Evolutionary conservation across 2,888 invertebrate species (phyloP).

Genomic region (Nycteola revayana): DNA sequence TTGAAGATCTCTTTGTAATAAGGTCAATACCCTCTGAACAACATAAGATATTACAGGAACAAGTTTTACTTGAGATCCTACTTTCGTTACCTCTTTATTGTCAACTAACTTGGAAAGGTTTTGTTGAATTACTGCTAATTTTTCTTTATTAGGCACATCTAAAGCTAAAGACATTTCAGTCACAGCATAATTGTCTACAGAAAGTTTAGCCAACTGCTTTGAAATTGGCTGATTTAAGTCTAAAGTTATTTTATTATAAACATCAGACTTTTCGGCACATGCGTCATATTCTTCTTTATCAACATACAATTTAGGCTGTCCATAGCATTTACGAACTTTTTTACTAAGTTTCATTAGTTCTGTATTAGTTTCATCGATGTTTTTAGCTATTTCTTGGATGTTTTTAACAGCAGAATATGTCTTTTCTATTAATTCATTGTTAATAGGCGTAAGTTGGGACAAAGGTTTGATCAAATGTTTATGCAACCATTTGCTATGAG

Average conservation of each 20-base stretch:
- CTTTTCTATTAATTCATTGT: conserved; percentile 26
- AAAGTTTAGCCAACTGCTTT: conserved; percentile 48
- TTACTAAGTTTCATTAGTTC: conserved; percentile 57
- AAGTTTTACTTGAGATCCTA: conserved; percentile 52
- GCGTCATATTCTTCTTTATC: conserved; percentile 49
- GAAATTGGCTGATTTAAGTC: conserved; percentile 55
- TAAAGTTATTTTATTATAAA: conserved; percentile 48
- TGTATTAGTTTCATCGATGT: conserved; percentile 42
- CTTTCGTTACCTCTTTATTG: conserved; percentile 20
- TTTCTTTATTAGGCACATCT: conserved; percentile 49
- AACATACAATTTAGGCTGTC: conserved; percentile 62
- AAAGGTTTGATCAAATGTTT: conserved; percentile 81
- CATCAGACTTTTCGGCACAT: conserved; percentile 36
- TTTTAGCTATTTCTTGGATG: conserved; percentile 27
- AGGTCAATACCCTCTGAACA: conserved; percentile 57
- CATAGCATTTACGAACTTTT: conserved; percentile 60
- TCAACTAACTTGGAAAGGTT: conserved; percentile 36
- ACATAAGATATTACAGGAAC: conserved; percentile 82
- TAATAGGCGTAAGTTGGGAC: conserved; percentile 38
- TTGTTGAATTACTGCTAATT: conserved; percentile 37
- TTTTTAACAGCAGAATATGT: conserved; percentile 35
- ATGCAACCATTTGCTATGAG: conserved; percentile 89
- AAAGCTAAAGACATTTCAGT: conserved; percentile 46
- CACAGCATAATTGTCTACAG: conserved; percentile 29
- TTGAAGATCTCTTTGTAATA: conserved; percentile 45